Evolutionary conservation across 2,797 vertebrate genomes (phyloP), one percentile per base, ranked within the genome.

Genomic region (Sardinella longiceps): DNA sequence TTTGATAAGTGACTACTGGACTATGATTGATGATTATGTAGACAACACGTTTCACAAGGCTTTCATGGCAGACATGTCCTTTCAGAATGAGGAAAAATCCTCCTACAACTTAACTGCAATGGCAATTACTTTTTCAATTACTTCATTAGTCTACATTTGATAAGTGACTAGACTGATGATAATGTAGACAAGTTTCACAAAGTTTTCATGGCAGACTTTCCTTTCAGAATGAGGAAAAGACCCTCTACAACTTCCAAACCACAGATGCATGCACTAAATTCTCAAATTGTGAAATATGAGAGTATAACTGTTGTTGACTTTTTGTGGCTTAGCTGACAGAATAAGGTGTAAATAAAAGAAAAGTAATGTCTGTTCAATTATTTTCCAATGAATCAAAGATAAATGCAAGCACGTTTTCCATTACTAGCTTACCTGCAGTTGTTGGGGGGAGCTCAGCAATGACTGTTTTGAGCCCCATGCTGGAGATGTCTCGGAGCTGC

Each of bases 381-480:
- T 53, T n/a, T 58, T 66, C 18, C 37, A 30, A 74, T 37, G 5
- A 74, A 5, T 37, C n/a, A n/a, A n/a, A n/a, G 70, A 33, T 37
- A 39, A 20, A 43, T 70, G 30, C 18, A 37, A 70, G 9, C 14
- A 30, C 43, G 18, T 20, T 39, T 77, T 39, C 20, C 4, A 43
- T 77, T 1, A 77, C 14, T 74, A 6, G 5, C 30, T 89, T 92
- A 98, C 98, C 98, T 93, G 97, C 89, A n/a, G 97, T 93, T 7
- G 96, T 92, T 10, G 97, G 93, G 0, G 98, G 97, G 81, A 99
- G 95, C 91, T 97, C 97, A 0, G 96, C 94, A 56, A 99, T 98
- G n/a, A 99, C 95, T 0, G 97, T 98, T 93, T 99, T 98, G 86
- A 99, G 93, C 3, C 98, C 98, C 80, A 99, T 98, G 92, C 97